Conservation (phyloP, 2,113 vertebrate genomes). For the Sylvilagus bachmani region DNA sequence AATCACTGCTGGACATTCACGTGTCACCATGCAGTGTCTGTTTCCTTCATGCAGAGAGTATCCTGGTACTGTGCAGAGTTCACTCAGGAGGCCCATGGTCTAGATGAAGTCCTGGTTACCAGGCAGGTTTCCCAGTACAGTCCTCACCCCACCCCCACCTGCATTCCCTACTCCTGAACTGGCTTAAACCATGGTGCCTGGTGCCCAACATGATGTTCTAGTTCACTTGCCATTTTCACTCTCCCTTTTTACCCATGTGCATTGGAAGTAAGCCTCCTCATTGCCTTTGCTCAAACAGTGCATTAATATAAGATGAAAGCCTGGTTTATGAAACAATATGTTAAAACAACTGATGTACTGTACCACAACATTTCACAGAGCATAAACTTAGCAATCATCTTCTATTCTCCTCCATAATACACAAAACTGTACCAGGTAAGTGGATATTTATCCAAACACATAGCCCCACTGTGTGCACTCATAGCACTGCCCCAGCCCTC, state of each 20-base stretch:
- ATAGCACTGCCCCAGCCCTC: not conserved
- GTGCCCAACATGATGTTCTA: not conserved
- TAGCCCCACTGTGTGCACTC: no score
- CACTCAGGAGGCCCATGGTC: not conserved
- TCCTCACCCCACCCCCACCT: not conserved
- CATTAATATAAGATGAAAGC: not conserved
- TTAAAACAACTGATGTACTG: not conserved
- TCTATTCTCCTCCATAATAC: not conserved
- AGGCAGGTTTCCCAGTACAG: not conserved
- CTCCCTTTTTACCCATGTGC: not conserved
- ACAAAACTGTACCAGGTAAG: not conserved
- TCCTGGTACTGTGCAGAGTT: not conserved
- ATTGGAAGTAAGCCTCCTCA: not conserved
- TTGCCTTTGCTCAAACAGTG: not conserved
- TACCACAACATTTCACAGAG: not conserved
- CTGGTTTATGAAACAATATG: not conserved
- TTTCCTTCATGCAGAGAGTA: not conserved
- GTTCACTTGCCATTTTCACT: not conserved
- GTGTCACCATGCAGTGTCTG: not conserved
- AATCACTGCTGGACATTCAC: not conserved
- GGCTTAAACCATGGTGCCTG: not conserved
- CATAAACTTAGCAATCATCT: not conserved
- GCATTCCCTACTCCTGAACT: not conserved
- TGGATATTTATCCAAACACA: not conserved
- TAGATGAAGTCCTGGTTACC: not conserved